Evolutionary conservation across 2,797 vertebrate genomes (phyloP).

Genomic region (Bradypodion ventrale): DNA sequence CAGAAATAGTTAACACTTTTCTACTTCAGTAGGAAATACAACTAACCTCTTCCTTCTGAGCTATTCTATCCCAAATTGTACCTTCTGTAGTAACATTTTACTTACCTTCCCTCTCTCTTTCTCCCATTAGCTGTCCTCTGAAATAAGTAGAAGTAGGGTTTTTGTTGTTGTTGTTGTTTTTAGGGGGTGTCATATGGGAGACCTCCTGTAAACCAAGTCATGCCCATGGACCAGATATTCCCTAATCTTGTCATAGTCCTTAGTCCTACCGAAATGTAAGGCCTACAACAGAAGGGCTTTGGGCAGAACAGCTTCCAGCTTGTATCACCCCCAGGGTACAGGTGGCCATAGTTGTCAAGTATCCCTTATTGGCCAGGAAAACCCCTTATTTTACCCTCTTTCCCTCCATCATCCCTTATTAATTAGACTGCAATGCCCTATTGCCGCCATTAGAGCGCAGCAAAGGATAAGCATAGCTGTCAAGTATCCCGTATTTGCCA

Average conservation of each 20-base stretch:
- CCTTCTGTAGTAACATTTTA: background rate
- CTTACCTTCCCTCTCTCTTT: background rate
- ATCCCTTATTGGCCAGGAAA: too few species aligned
- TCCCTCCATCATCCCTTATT: too few species aligned
- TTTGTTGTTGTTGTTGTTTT: too few species aligned
- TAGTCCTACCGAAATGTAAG: background rate
- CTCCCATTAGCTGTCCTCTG: background rate
- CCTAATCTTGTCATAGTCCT: background rate
- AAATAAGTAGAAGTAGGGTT: background rate
- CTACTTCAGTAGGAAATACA: constrained; percentile 1
- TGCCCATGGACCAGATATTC: background rate
- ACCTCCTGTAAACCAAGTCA: background rate
- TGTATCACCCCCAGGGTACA: background rate
- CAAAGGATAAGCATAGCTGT: too few species aligned
- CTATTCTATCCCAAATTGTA: background rate
- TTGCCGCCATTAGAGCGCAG: too few species aligned
- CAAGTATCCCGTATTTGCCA: too few species aligned
- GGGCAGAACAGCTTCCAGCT: too few species aligned
- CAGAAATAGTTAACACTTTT: constrained; percentile 22
- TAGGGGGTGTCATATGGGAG: too few species aligned
- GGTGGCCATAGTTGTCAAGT: too few species aligned
- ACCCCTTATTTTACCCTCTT: too few species aligned
- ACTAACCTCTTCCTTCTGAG: background rate
- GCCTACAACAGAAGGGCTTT: too few species aligned
- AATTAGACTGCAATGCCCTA: too few species aligned